These are phyloP conservation scores for Crotalus adamanteus DNA, from an alignment of 2,797 vertebrate species.

Conservation along the genomic window DNA sequence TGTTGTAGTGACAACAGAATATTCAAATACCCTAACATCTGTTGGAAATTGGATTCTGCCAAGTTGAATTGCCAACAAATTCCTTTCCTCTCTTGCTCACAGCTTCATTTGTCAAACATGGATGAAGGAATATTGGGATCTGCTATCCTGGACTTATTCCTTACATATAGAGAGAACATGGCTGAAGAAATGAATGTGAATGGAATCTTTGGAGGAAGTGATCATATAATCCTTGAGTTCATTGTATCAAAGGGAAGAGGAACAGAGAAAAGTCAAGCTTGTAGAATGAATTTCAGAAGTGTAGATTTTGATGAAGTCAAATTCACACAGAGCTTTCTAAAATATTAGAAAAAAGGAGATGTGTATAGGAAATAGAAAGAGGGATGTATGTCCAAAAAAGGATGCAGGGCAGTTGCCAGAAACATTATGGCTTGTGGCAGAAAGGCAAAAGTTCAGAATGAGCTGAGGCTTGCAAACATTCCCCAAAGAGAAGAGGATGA, in stretches of 20 bases:
- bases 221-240: neutral
- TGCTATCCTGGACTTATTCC: neutral
- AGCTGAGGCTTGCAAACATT: neutral
- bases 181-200: neutral
- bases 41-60: neutral
- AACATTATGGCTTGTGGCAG: neutral
- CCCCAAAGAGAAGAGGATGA: neutral
- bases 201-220: neutral
- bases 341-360: neutral
- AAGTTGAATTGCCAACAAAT: neutral
- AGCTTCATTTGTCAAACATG: neutral
- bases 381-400: neutral
- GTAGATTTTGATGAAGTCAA: neutral
- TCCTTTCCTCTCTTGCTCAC: neutral
- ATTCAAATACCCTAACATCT: neutral
- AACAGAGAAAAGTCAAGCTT: neutral
- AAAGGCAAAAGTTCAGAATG: neutral
- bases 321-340: neutral
- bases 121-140: neutral
- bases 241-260: neutral
- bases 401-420: neutral
- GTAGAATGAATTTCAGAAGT: neutral
- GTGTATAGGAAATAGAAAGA: neutral
- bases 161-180: neutral
- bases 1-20: neutral